phyloP scores from a whole-genome alignment of 2,797 vertebrate genomes.

The Darevskia nairensis region DNA sequence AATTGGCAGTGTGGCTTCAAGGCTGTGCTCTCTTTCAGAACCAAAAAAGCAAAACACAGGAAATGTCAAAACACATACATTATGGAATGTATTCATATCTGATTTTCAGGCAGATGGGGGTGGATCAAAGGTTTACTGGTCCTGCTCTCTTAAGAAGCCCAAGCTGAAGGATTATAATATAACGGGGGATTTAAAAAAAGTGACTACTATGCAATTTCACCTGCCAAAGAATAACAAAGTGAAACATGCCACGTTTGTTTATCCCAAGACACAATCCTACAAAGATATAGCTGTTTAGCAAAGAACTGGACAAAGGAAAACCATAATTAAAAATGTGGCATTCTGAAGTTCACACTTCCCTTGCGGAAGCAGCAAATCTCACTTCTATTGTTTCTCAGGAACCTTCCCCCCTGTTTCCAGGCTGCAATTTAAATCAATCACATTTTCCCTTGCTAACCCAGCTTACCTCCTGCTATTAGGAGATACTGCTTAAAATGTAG shows the following conservation, averaged over 20 bases:
- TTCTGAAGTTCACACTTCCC: constrained; percentile 46
- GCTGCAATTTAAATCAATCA: constrained; percentile 9
- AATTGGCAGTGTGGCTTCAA: not conserved
- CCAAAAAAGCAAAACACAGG: not conserved
- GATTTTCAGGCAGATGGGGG: not conserved
- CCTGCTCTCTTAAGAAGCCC: constrained; percentile 26
- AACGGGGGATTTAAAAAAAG: not conserved
- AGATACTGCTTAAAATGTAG: constrained; percentile 5
- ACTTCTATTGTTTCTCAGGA: constrained; percentile 49
- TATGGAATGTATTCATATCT: not conserved
- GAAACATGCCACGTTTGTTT: not conserved
- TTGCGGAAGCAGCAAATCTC: constrained; percentile 34
- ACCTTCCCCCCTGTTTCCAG: constrained; percentile 17
- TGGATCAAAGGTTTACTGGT: constrained; percentile 16
- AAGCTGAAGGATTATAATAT: constrained; percentile 13
- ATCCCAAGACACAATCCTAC: not conserved
- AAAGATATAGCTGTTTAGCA: not conserved
- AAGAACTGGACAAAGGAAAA: not conserved
- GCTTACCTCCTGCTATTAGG: not conserved
- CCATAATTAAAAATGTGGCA: not conserved
- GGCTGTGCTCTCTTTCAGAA: not conserved
- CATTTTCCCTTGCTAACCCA: not conserved
- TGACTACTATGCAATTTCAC: not conserved
- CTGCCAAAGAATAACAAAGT: not conserved
- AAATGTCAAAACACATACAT: not conserved